A percentile compares a stretch with the other conserved stretches of the same genome.
phyloP scores from a whole-genome alignment of 2,888 invertebrate genomes.

The Omphaloscelis lunosa region DNA sequence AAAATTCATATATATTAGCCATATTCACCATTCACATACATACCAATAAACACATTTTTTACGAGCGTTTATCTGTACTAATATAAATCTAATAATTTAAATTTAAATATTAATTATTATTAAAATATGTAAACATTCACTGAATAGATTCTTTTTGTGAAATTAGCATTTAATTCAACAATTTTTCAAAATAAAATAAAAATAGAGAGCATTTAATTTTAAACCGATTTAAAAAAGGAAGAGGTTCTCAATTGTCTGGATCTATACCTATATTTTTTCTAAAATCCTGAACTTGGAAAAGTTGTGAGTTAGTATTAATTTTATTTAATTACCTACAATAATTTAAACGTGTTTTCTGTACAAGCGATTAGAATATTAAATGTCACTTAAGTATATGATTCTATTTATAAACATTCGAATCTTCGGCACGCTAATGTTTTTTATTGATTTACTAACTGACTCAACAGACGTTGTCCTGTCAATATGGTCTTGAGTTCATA shows the following conservation, averaged over 20 bases:
- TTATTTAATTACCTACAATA: not conserved
- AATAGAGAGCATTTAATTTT: not conserved
- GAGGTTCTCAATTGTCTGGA: no score
- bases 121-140: not conserved
- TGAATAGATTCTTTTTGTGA: no score
- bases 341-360: not conserved
- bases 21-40: not conserved
- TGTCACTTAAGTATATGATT: not conserved
- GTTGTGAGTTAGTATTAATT: not conserved
- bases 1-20: constrained; percentile 3
- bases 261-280: not conserved
- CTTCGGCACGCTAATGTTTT: not conserved
- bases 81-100: not conserved
- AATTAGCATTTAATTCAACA: not conserved
- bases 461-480: not conserved
- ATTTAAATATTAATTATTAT: not conserved
- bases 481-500: not conserved
- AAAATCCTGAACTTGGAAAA: not conserved
- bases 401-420: no score
- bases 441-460: no score
- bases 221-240: not conserved
- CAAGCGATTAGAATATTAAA: constrained; percentile 5
- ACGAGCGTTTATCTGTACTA: not conserved
- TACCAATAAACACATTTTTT: not conserved
- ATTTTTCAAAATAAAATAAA: not conserved